A percentile compares a stretch with the other conserved stretches of the same genome.
These are phyloP conservation scores for Axis porcinus DNA, from an alignment of 2,113 vertebrate species.

Conservation along the genomic window DNA sequence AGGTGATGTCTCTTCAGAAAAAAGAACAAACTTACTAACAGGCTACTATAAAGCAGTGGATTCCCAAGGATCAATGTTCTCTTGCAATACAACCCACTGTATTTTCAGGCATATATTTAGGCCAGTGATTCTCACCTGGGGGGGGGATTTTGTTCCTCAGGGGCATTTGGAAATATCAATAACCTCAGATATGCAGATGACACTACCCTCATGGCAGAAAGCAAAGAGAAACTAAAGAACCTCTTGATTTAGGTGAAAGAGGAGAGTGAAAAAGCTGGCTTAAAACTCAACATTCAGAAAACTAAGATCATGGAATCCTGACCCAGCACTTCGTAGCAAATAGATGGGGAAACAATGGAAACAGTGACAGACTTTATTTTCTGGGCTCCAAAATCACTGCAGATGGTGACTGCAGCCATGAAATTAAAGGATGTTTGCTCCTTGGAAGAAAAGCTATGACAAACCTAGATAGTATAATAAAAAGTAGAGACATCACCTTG, in stretches of 20 bases:
- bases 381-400: not conserved
- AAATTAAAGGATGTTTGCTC: not conserved
- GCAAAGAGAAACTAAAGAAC: not conserved
- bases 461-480: not conserved
- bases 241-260: not conserved
- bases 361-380: not conserved
- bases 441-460: not conserved
- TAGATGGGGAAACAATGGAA: not conserved
- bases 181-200: not conserved
- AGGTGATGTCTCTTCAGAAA: not conserved
- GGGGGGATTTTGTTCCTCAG: not conserved
- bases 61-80: not conserved
- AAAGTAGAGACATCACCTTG: not conserved
- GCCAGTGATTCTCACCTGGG: not conserved
- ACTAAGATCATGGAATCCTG: not conserved
- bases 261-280: not conserved
- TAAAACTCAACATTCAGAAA: not conserved
- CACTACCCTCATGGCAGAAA: not conserved
- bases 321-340: accelerated
- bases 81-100: not conserved
- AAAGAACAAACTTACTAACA: not conserved
- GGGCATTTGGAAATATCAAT: not conserved
- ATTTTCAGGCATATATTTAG: not conserved
- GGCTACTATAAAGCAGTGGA: not conserved
- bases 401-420: not conserved